Base-by-base conservation (phyloP, 1,140 invertebrate species). In the Eumeta japonica region DNA sequence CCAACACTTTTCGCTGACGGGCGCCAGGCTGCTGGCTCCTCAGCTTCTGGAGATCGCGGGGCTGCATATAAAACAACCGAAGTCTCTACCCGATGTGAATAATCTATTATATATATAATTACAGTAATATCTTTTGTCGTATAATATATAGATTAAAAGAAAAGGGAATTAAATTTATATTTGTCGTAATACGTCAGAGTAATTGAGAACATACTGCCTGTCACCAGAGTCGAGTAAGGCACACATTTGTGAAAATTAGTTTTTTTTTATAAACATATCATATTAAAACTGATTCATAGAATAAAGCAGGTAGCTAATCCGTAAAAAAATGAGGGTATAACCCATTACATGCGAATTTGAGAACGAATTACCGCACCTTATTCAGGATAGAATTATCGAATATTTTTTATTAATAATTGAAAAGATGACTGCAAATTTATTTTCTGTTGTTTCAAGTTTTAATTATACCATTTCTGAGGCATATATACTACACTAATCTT, bases 11-110 rank as follows among this genome's bases (percentile, higher is more conserved):
- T 78, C 78, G 1, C 45, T 84, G 3, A 80, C 77, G 16, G 75
- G 77, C 1, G 74, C 79, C 0, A 74, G 77, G 16, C 68, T 83
- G 1, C 37, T 79, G 10, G 57, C 79, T 0, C 84, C 84, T 0
- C 76, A 76, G 20, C 49, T 85, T 9, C 66, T 86, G 18, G 83
- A 87, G 62, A 65, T 87, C 29, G 83, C 79, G 2, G 84, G 84
- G 1, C 65, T 86, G 40, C 83, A 85, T 50, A 75, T 84, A 19
- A 37, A 37, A 11, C 46, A 54, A 40, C 46, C 52, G 5, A 55
- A 63, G 37, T 46, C 58, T 10, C 41, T 68, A 24, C 47, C 52
- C 11, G 29, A 58, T 46, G 61, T 64, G 39, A 48, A 43, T 43
- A n/a, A n/a, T n/a, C n/a, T n/a, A n/a, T n/a, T n/a, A n/a, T n/a